Percentiles rank a stretch among this genome's conserved stretches.
These are phyloP conservation scores for Scaptomyza montana DNA, from an alignment of 1,140 invertebrate genomes.

Conservation along the genomic window DNA sequence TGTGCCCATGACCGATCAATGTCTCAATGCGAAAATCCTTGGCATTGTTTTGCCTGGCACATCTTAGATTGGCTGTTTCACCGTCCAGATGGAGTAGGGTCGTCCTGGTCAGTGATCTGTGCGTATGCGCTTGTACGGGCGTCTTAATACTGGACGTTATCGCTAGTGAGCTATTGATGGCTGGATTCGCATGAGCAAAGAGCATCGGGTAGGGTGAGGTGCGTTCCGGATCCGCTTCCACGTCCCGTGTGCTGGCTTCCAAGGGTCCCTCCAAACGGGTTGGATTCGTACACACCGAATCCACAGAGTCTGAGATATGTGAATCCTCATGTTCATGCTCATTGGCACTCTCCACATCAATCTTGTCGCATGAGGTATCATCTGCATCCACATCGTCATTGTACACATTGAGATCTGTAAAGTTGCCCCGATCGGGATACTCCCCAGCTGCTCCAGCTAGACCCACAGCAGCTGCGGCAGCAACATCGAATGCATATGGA, in stretches of 20 bases:
- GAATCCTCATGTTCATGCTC: conserved; percentile 73
- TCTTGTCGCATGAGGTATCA: conserved; percentile 78
- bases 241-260: conserved; percentile 26
- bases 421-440: conserved; percentile 44
- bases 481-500: conserved; percentile 67
- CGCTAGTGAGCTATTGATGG: conserved; percentile 51
- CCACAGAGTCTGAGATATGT: conserved; percentile 80
- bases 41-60: conserved; percentile 63
- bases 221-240: conserved; percentile 27
- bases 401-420: conserved; percentile 64
- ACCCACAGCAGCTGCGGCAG: conserved; percentile 41
- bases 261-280: conserved; percentile 54
- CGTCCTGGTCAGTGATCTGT: conserved; percentile 28
- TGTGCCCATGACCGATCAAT: conserved; percentile 68
- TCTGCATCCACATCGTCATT: conserved; percentile 64
- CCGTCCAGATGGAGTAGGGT: conserved; percentile 56
- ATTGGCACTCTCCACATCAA: conserved; percentile 80
- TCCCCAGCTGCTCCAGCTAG: conserved; percentile 22
- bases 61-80: conserved; percentile 47
- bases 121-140: conserved; percentile 19
- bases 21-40: conserved; percentile 84
- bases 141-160: conserved; percentile 66
- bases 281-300: conserved; percentile 72
- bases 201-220: conserved; percentile 55
- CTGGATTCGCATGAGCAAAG: conserved; percentile 61